Base-by-base conservation (phyloP, 2,113 vertebrate species). In the Protomyctophum bolini region DNA sequence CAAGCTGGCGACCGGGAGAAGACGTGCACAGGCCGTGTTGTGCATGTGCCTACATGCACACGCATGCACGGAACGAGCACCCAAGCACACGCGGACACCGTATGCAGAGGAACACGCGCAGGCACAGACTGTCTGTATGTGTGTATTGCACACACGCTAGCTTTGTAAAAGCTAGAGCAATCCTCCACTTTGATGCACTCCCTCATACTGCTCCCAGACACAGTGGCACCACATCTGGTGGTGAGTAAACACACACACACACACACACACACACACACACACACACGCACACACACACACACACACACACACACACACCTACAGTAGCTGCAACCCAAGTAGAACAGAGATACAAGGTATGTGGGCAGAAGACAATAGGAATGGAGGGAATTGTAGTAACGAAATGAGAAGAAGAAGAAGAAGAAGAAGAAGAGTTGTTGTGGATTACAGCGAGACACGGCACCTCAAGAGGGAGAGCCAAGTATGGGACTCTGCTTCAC, bases 401-500 rank as follows among this genome's bases (percentile, higher is more conserved):
- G 50, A 65, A 58, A 65, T 70, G 66, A 41, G 41, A 21, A 76
- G 60, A 56, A 76, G 33, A 41, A 41, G 33, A 41, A 41, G 3
- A 41, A 41, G 3, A 41, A 41, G 3, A 41, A 41, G 33, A 41
- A 59, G 61, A n/a, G n/a, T n/a, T n/a, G n/a, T n/a, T n/a, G 55
- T 64, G 66, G 60, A 70, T 70, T 63, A 75, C 49, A 33, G 52
- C 15, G 66, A 76, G 60, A 46, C 61, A 58, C 56, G 47, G 11
- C 33, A 55, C 67, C 74, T 58, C 49, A 8, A 15, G 55, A 52
- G 48, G 58, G 58, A 58, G 45, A 70, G 45, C 11, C 47, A 29
- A 7, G 51, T 56, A 50, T 71, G 58, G 51, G 41, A 12, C 50
- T 51, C 33, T 33, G 8, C 15, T 64, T 45, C 2, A 52, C 50